Base-by-base conservation (phyloP, 2,797 vertebrate species). In the Threskiornis aethiopicus region DNA sequence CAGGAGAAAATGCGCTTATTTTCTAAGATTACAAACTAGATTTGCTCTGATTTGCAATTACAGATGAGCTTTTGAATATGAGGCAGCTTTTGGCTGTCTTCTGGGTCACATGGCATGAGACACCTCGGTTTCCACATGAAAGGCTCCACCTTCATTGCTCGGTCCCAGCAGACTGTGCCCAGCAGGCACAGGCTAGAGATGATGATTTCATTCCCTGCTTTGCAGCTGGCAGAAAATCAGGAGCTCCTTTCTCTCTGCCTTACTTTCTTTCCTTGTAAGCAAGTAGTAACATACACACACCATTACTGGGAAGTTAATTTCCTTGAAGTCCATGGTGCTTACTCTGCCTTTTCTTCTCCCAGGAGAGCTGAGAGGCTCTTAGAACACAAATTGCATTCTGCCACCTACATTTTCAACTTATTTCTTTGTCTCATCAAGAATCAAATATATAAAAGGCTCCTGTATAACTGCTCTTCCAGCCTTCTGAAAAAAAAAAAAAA, bases 41-140 rank as follows among this genome's bases (percentile, higher is more conserved):
- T 61, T 86, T 92, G 12, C 22, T 87, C 39, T 89, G 20, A 89
- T 89, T 89, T 87, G 44, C 64, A 89, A 31, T 93, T 94, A 77
- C 37, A 71, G 67, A 44, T 52, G 61, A 85, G 18, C 16, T 41
- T 84, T 77, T 93, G 49, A 59, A 73, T 59, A 67, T 2, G 17
- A 79, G 51, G 66, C 78, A 87, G 66, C 70, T 90, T 94, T 85
- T 78, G 67, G 37, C 61, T 92, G 57, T 89, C 84, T 92, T 96
- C 79, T 94, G 92, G 95, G 84, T 92, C 90, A 77, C 21, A n/a
- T 24, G 77, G 87, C 94, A 91, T 83, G 47, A 75, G 54, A 35
- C 59, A 83, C 41, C 75, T 87, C n/a, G 0, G 89, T 83, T 95
- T 95, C 87, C 89, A 85, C 81, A 87, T 83, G 92, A 92, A 75